These are phyloP conservation scores for Lasioglossum zephyrum DNA, from an alignment of 2,888 invertebrate species.

Conservation along the genomic window DNA sequence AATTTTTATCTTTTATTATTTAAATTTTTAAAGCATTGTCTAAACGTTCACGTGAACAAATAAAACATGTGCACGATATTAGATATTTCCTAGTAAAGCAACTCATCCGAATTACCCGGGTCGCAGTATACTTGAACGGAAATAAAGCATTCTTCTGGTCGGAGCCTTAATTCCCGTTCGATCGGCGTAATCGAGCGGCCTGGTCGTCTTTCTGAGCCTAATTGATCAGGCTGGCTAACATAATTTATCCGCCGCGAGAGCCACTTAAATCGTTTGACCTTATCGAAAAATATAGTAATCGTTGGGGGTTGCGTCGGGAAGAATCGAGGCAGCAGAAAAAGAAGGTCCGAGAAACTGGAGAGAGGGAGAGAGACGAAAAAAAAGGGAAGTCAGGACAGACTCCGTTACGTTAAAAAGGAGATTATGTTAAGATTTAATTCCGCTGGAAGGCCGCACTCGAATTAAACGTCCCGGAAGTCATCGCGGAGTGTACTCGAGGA, in stretches of 20 bases:
- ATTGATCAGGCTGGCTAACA: conserved; percentile 7
- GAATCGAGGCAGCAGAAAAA: neutral
- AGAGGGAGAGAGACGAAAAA: neutral
- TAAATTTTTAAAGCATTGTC: neutral
- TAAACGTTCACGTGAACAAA: neutral
- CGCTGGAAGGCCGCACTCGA: conserved; percentile 40
- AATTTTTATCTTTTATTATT: neutral
- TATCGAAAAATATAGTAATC: conserved; percentile 27
- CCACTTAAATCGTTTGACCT: conserved; percentile 5
- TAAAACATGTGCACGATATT: neutral
- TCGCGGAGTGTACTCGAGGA: conserved; percentile 39
- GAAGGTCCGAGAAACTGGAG: neutral
- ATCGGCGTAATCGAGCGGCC: neutral
- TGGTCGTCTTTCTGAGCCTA: neutral
- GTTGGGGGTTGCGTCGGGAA: neutral
- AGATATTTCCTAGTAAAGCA: neutral
- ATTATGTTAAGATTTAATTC: conserved; percentile 54
- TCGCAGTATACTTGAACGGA: neutral
- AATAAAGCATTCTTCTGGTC: neutral
- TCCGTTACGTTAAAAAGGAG: conserved; percentile 53
- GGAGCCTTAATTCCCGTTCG: neutral
- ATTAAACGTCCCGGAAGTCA: conserved; percentile 58
- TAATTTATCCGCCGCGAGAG: neutral
- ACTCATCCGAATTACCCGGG: neutral
- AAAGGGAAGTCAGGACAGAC: neutral